Conservation (phyloP, 2,888 invertebrate species). For the Amblyteles armatorius region DNA sequence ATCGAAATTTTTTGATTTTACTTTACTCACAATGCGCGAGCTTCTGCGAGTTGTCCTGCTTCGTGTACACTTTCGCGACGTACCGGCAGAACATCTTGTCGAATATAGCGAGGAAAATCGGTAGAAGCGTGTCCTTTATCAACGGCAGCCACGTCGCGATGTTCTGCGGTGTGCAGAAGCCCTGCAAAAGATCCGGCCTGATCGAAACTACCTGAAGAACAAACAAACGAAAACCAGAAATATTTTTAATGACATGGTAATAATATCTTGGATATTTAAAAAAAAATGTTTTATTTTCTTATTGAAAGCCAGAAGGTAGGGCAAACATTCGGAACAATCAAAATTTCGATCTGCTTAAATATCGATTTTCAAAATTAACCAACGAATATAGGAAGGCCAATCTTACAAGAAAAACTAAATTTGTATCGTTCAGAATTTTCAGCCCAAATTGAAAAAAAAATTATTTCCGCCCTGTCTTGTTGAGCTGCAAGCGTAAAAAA, state of each 20-base stretch:
- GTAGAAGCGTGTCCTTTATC: slow-evolving; percentile 86
- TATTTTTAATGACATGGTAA: not conserved
- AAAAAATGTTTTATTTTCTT: too few relatives aligned
- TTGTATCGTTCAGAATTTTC: not conserved
- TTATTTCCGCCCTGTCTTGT: not conserved
- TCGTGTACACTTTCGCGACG: slow-evolving; percentile 86
- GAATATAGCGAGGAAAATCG: slow-evolving; percentile 86
- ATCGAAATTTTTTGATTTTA: not conserved
- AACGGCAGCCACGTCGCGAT: slow-evolving; percentile 87
- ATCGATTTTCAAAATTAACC: too few relatives aligned
- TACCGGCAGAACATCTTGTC: slow-evolving; percentile 87
- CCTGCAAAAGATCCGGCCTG: slow-evolving; percentile 85
- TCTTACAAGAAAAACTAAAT: not conserved
- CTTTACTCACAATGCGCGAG: slow-evolving; percentile 78
- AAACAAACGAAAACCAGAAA: slow-evolving; percentile 6
- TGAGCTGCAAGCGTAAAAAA: too few relatives aligned
- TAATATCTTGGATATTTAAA: not conserved
- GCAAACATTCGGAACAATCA: not conserved
- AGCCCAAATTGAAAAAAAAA: not conserved
- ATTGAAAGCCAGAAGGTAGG: too few relatives aligned
- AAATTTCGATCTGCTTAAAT: too few relatives aligned
- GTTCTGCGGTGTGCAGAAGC: slow-evolving; percentile 86
- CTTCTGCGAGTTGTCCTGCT: slow-evolving; percentile 79
- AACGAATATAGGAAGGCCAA: too few relatives aligned
- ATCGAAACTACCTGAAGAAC: slow-evolving; percentile 85